These are phyloP conservation scores for Dicentrarchus labrax DNA, from an alignment of 2,113 vertebrate species.

Conservation along the genomic window DNA sequence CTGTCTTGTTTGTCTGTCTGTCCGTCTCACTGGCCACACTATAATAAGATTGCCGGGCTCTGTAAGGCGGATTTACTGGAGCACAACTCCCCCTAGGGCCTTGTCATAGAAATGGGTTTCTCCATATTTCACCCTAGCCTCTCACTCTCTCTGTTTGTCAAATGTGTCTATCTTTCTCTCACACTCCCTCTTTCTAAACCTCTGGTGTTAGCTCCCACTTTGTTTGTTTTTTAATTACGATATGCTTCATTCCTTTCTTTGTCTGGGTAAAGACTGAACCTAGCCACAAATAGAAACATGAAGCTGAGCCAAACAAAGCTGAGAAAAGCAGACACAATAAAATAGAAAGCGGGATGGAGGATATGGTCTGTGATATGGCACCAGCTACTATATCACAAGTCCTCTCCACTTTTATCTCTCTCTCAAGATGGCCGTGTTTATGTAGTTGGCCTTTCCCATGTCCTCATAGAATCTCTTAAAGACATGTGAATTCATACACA, in stretches of 20 bases:
- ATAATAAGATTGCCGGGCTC: conserved; percentile 84
- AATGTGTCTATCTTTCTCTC: conserved; percentile 51
- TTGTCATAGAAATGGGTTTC: conserved; percentile 84
- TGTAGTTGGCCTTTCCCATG: conserved; percentile 53
- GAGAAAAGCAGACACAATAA: conserved; percentile 41
- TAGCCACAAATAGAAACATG: conserved; percentile 46
- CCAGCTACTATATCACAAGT: conserved; percentile 43
- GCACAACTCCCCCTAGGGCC: conserved; percentile 87
- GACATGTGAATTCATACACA: conserved; percentile 22
- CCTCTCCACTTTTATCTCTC: conserved; percentile 53
- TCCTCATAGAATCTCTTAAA: conserved; percentile 59
- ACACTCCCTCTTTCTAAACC: conserved; percentile 42
- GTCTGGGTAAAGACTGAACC: conserved; percentile 38
- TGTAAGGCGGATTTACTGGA: conserved; percentile 86
- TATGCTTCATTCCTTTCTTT: conserved; percentile 49
- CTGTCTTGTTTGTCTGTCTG: conserved; percentile 79
- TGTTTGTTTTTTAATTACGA: conserved; percentile 71
- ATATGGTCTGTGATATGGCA: conserved; percentile 10
- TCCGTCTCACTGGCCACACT: conserved; percentile 82
- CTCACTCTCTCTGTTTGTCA: conserved; percentile 52
- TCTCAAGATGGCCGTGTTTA: conserved; percentile 48
- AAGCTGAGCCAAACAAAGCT: conserved; percentile 52
- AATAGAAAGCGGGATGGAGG: conserved; percentile 26
- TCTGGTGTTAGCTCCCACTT: conserved; percentile 51
- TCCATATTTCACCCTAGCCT: conserved; percentile 69